A percentile compares a stretch with the other conserved stretches of the same genome.
Evolutionary conservation across 2,888 invertebrate genomes (phyloP).

Genomic region (Amiota mariae): DNA sequence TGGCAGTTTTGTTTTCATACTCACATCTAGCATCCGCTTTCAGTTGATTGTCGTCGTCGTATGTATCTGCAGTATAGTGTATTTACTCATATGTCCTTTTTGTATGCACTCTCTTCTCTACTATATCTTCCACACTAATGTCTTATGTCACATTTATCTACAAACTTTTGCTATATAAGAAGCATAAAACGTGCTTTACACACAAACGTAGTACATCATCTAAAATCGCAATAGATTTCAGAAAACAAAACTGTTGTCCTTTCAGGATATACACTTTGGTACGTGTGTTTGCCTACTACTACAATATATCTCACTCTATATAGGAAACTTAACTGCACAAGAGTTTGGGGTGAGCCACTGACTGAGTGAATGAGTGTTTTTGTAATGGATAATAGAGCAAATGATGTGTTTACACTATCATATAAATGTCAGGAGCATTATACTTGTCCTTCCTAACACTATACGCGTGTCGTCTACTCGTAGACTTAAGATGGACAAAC

Average conservation of each 20-base stretch:
- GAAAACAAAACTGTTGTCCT: constrained; percentile 21
- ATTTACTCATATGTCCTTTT: constrained; percentile 8
- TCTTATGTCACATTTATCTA: constrained; percentile 68
- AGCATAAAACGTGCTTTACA: constrained; percentile 3
- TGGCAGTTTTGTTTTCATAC: constrained; percentile 40
- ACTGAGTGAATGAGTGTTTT: constrained; percentile 38
- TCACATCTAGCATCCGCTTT: constrained; percentile 55
- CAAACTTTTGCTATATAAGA: constrained; percentile 55
- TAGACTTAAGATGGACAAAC: constrained; percentile 42
- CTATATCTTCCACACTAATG: constrained; percentile 56
- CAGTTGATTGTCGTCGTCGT: constrained; percentile 41
- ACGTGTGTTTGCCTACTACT: constrained; percentile 11
- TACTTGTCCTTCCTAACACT: constrained; percentile 30
- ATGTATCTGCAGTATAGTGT: background rate
- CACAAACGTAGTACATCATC: constrained; percentile 48
- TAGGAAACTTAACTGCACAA: no score
- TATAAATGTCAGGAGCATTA: constrained; percentile 66
- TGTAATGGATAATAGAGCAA: constrained; percentile 61
- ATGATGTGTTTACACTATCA: constrained; percentile 68
- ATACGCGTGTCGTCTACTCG: background rate
- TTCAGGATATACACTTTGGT: background rate
- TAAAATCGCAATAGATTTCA: constrained; percentile 61
- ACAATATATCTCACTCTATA: background rate
- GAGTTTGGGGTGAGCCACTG: background rate
- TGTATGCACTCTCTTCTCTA: constrained; percentile 22